Evolutionary conservation across 2,888 invertebrate genomes (phyloP), one percentile per base, ranked within the genome.

Genomic region (Andrena dorsata): DNA sequence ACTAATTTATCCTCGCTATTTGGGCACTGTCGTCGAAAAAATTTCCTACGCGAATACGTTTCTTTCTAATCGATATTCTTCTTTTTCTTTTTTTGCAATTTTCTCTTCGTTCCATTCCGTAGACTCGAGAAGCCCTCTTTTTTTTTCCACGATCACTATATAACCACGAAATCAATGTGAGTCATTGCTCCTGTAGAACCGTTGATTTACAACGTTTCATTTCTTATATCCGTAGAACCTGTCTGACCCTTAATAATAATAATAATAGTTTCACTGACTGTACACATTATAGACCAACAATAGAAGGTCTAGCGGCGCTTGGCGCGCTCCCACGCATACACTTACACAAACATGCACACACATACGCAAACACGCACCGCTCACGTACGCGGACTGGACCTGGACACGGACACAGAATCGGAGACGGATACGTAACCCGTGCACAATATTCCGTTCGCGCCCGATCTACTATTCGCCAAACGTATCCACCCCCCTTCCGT

Each of bases 211-310:
- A 90, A 89, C 89, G 82, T 86, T 65, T 77, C 70, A 32, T 51
- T 83, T 78, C 76, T 75, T 79, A 84, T 75, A 85, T 75, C 84
- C 77, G 84, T 84, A 87, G 90, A 90, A 90, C 88, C 88, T 91
- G 91, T 89, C 92, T 91, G 92, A 93, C 91, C 91, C 93, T 93
- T 94, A 94, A 93, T 93, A 93, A 93, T 94, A 93, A 92, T 93
- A 93, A 93, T 93, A 94, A 93, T 94, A 94, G 92, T 93, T 93
- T 94, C 92, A 93, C 93, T 93, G 94, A 94, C 94, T 94, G 93
- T 94, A 94, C 93, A 94, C 92, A 91, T 94, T 93, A 94, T 93
- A 93, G 94, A 93, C 94, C 94, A 93, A 93, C 93, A 93, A 94
- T 93, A 93, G 92, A 91, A 92, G 93, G 93, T 93, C 93, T 93